phyloP scores from a whole-genome alignment of 2,888 invertebrate species.

The Galeruca laticollis region DNA sequence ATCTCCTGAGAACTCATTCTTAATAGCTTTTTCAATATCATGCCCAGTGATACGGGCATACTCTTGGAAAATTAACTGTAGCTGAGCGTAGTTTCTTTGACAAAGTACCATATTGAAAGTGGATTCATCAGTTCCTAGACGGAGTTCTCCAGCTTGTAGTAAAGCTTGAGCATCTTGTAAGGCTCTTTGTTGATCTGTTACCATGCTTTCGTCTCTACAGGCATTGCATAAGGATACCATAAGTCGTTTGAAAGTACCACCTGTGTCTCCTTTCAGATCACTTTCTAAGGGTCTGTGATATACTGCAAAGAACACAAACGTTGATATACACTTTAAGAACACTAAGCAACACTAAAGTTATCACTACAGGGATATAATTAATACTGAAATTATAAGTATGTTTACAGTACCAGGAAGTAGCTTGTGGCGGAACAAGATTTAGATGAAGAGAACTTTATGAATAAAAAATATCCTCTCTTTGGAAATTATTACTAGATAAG shows the following conservation, averaged over 20 bases:
- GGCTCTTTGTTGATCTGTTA: conserved; percentile 78
- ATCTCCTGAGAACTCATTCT: conserved; percentile 88
- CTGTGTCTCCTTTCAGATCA: conserved; percentile 88
- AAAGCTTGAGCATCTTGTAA: conserved; percentile 85
- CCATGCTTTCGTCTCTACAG: conserved; percentile 84
- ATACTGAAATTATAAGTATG: not conserved
- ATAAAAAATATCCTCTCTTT: too few relatives aligned
- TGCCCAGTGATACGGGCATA: conserved; percentile 68
- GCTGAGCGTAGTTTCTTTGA: conserved; percentile 79
- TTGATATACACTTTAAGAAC: conserved; percentile 15
- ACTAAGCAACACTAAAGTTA: not conserved
- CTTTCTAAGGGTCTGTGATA: conserved; percentile 52
- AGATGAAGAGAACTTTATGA: too few relatives aligned
- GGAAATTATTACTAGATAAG: too few relatives aligned
- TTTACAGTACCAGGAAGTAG: not conserved
- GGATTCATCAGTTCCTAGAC: conserved; percentile 87
- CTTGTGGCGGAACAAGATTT: not conserved
- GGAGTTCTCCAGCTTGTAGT: conserved; percentile 77
- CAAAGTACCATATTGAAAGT: conserved; percentile 87
- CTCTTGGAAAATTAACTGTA: conserved; percentile 66
- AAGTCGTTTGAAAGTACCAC: conserved; percentile 90
- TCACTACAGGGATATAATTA: not conserved
- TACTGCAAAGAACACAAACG: conserved; percentile 50
- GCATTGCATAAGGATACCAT: conserved; percentile 88
- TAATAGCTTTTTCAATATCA: conserved; percentile 82